Conservation (phyloP, 2,888 invertebrate species). For the Brachypterus glaber region DNA sequence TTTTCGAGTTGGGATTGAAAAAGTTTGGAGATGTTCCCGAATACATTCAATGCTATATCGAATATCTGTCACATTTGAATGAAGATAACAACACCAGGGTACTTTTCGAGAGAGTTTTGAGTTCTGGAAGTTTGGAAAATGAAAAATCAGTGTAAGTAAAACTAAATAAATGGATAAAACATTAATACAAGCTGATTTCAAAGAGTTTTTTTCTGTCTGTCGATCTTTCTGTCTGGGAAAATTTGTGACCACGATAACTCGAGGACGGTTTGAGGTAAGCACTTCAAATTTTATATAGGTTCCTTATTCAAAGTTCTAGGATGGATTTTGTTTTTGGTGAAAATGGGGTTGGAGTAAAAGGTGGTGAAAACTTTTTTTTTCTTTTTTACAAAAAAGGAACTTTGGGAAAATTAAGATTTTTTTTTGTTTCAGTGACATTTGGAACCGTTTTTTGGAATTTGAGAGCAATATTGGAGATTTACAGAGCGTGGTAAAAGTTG, state of each 20-base stretch:
- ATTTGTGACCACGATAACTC: too few species aligned
- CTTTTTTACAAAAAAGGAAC: too few species aligned
- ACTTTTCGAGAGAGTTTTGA: slow-evolving; percentile 93
- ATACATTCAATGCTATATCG: slow-evolving; percentile 91
- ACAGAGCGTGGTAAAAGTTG: slow-evolving; percentile 94
- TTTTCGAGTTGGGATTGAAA: slow-evolving; percentile 95
- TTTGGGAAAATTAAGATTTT: slow-evolving; percentile 4
- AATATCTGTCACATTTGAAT: slow-evolving; percentile 94
- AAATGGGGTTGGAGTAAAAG: too few species aligned
- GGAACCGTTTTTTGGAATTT: slow-evolving; percentile 97
- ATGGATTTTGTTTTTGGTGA: too few species aligned
- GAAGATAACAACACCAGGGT: slow-evolving; percentile 99
- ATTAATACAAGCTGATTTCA: too few species aligned
- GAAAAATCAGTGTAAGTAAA: slow-evolving; percentile 76
- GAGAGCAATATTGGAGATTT: slow-evolving; percentile 98
- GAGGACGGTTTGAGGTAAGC: too few species aligned
- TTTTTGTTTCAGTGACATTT: slow-evolving; percentile 65
- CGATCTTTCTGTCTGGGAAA: too few species aligned
- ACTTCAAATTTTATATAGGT: too few species aligned
- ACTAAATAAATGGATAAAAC: background rate
- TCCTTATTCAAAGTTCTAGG: too few species aligned
- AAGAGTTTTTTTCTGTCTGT: too few species aligned
- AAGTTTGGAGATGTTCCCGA: slow-evolving; percentile 93
- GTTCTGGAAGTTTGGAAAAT: slow-evolving; percentile 81
- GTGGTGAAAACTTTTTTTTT: too few species aligned